phyloP scores from a whole-genome alignment of 1,140 invertebrate genomes.

The Drosophila ironensis region DNA sequence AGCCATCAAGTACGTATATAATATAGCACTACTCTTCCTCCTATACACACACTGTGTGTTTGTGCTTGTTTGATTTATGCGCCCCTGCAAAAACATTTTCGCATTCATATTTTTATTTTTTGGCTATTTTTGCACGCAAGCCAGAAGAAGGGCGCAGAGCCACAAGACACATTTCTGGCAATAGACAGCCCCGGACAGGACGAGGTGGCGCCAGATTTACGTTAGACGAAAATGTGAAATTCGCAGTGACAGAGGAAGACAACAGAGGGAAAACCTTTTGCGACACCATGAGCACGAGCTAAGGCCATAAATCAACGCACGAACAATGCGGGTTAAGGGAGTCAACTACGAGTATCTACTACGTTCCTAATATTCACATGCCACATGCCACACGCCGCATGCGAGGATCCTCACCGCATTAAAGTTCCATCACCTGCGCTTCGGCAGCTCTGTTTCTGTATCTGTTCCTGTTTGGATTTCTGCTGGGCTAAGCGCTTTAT shows the following conservation, averaged over 20 bases:
- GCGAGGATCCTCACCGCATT: conserved; percentile 3
- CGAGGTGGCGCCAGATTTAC: conserved; percentile 61
- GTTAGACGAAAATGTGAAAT: conserved; percentile 38
- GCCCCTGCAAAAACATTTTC: conserved; percentile 50
- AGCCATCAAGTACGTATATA: conserved; percentile 36
- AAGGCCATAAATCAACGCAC: conserved; percentile 25
- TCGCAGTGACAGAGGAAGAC: conserved; percentile 29
- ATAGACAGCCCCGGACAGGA: conserved; percentile 57
- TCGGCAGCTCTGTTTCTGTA: neutral
- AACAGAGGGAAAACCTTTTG: conserved; percentile 35
- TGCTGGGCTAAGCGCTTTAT: conserved; percentile 31
- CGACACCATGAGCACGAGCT: conserved; percentile 38
- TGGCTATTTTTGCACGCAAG: conserved; percentile 61
- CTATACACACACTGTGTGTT: too few species aligned
- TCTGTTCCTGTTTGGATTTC: conserved; percentile 2
- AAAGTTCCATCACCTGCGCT: conserved; percentile 15
- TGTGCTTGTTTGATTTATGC: conserved; percentile 59
- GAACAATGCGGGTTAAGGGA: conserved; percentile 12
- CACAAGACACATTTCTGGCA: conserved; percentile 52
- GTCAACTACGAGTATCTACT: too few species aligned
- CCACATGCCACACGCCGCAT: conserved; percentile 3
- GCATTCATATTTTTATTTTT: conserved; percentile 49
- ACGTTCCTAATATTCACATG: too few species aligned
- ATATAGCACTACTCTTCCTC: too few species aligned
- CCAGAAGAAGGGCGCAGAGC: neutral